Percentiles rank a stretch among this genome's conserved stretches.
phyloP scores from a whole-genome alignment of 2,888 invertebrate species.

The Cyclophora punctaria region DNA sequence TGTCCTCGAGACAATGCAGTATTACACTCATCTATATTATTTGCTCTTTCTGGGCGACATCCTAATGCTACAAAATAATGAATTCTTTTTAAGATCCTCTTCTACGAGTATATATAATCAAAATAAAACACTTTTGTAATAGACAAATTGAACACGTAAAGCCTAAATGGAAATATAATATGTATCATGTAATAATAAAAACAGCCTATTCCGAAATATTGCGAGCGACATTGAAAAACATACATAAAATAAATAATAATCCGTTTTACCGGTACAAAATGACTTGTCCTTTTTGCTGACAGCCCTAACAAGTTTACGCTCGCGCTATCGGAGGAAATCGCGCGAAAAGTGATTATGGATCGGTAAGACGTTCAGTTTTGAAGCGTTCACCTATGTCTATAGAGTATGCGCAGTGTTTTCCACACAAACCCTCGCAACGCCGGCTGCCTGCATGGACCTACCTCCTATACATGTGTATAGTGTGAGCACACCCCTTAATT shows the following conservation, averaged over 20 bases:
- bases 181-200: too few relatives aligned
- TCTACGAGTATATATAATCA: too few relatives aligned
- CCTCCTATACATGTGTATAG: constrained; percentile 11
- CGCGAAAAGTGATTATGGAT: constrained; percentile 64
- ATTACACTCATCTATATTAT: neutral
- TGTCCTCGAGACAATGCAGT: constrained; percentile 29
- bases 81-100: too few relatives aligned
- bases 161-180: too few relatives aligned
- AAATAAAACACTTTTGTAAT: too few relatives aligned
- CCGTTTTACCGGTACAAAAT: neutral
- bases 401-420: constrained; percentile 2
- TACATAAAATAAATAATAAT: neutral
- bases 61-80: too few relatives aligned
- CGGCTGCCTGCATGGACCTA: constrained; percentile 4
- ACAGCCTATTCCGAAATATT: neutral
- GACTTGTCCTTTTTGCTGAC: constrained; percentile 8
- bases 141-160: too few relatives aligned
- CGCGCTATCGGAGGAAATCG: constrained; percentile 57
- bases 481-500: constrained; percentile 17
- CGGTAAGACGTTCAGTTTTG: constrained; percentile 53
- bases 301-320: constrained; percentile 47
- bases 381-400: constrained; percentile 31
- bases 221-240: neutral
- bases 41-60: too few relatives aligned
- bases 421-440: constrained; percentile 6